Evolutionary conservation across 2,797 vertebrate species (phyloP), one percentile per base, ranked within the genome.

Genomic region (Platyrinchus mystaceus): DNA sequence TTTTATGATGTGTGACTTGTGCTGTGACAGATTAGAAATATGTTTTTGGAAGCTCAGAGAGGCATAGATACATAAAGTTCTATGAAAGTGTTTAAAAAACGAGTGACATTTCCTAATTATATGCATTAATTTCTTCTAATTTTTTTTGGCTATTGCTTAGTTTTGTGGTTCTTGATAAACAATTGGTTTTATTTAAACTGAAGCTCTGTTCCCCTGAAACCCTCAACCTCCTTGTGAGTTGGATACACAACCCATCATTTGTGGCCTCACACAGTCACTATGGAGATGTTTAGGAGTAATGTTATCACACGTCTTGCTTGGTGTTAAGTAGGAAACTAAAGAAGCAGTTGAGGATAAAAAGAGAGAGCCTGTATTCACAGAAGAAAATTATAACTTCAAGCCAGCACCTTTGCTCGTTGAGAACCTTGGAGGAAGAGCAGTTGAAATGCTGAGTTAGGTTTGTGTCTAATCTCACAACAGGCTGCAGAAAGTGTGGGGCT

Each of bases 1-100:
- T 91, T 96, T 96, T 94, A 93, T 90, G 82, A 87, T 66, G 83
- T 90, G 86, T 69, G 82, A 84, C 86, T 88, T 93, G 88, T 86
- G 81, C 89, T 83, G 32, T 75, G 83, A 82, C 80, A 93, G 52
- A 94, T 90, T n/a, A 90, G 53, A 94, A 77, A 70, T 92, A 44
- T 10, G 15, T 75, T 82, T 8, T 46, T 95, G 83, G 93, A 94
- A 93, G 58, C 76, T 81, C 63, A 39, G 22, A 83, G 50, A 53
- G 46, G 21, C 32, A 13, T 6, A 71, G 84, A 88, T 86, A 28
- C 14, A 53, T 76, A 19, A 62, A 73, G 87, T 60, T 81, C 34
- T 63, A 21, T 80, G 50, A 39, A 89, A 89, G 50, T 63, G 60
- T 81, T 85, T 89, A 73, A 84, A 84, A 94, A 85, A 43, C 30